Evolutionary conservation across 2,113 vertebrate genomes (phyloP).

Genomic region (Otus sunia): DNA sequence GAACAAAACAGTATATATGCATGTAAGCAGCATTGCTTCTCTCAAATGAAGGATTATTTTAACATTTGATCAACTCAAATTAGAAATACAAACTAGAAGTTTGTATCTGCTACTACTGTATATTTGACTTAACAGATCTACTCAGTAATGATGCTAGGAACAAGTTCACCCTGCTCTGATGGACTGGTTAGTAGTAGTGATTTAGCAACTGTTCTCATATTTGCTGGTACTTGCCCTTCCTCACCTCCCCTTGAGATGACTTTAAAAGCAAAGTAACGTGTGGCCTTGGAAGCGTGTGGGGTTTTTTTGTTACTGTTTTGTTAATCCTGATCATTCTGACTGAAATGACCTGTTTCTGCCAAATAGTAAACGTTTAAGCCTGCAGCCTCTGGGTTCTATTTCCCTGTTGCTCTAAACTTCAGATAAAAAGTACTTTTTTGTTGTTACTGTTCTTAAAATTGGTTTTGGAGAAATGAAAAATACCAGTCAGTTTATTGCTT

Average conservation of each 20-base stretch:
- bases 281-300: background rate
- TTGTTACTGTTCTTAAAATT: background rate
- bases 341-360: background rate
- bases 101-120: background rate
- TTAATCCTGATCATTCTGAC: background rate
- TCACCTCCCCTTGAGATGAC: background rate
- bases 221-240: background rate
- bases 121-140: background rate
- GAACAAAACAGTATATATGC: background rate
- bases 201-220: background rate
- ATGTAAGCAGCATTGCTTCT: background rate
- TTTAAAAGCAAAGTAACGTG: background rate
- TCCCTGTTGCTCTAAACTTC: background rate
- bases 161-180: background rate
- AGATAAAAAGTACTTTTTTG: background rate
- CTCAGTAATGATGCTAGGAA: background rate
- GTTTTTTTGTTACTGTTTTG: background rate
- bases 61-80: background rate
- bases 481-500: background rate
- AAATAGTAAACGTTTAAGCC: background rate
- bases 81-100: background rate
- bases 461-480: background rate
- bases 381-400: background rate
- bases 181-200: background rate
- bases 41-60: background rate